phyloP scores from a whole-genome alignment of 2,797 vertebrate species.

The Catharus ustulatus region DNA sequence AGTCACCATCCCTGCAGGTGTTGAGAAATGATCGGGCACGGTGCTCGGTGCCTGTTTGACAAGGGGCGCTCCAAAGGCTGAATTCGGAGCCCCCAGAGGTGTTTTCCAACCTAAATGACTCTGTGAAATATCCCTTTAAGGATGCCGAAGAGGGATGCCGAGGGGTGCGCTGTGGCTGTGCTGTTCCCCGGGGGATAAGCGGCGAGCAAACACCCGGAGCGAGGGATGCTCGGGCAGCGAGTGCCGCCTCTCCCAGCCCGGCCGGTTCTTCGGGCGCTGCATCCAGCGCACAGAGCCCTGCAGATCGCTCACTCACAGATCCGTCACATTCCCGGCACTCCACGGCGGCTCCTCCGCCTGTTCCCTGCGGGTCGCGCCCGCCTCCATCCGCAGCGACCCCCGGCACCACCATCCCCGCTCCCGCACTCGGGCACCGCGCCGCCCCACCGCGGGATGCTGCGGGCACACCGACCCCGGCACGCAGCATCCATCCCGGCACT shows the following conservation, averaged over 20 bases:
- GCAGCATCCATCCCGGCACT: too few relatives aligned
- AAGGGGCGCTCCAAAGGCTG: too few relatives aligned
- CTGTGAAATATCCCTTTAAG: not conserved
- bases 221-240: not conserved
- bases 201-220: too few relatives aligned
- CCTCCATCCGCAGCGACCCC: not conserved
- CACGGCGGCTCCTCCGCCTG: not conserved
- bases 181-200: not conserved
- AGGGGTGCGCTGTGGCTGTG: not conserved
- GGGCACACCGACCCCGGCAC: not conserved
- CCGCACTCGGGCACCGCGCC: not conserved
- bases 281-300: not conserved
- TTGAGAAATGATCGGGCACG: fast-evolving
- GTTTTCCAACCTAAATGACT: not conserved
- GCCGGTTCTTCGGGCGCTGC: not conserved
- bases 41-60: not conserved
- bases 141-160: too few relatives aligned
- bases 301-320: not conserved
- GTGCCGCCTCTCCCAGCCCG: too few relatives aligned
- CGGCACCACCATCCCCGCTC: not conserved
- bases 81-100: not conserved
- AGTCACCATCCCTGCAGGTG: not conserved
- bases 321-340: not conserved
- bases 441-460: too few relatives aligned
- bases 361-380: not conserved